Evolutionary conservation across 2,113 vertebrate species (phyloP).

Genomic region (Vombatus ursinus): DNA sequence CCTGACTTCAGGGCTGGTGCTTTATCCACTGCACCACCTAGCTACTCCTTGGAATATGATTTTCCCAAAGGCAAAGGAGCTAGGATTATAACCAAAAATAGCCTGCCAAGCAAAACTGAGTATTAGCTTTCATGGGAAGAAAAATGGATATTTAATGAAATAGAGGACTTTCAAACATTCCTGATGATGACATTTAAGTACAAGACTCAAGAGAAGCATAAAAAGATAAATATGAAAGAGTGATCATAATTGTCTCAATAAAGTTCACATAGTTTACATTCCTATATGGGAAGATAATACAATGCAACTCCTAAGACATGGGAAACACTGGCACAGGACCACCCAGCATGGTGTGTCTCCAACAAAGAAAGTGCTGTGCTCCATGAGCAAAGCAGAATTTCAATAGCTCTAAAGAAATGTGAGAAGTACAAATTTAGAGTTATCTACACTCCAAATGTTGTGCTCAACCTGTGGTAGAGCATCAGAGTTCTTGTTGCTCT

Average conservation of each 20-base stretch:
- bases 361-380: too few species aligned
- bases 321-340: too few species aligned
- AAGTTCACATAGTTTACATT: not conserved
- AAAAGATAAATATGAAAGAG: not conserved
- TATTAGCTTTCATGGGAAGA: not conserved
- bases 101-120: too few species aligned
- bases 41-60: not conserved
- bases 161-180: not conserved
- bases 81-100: not conserved
- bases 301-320: not conserved
- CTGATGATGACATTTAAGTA: not conserved
- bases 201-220: not conserved
- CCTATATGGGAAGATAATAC: not conserved
- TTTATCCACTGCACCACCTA: too few species aligned
- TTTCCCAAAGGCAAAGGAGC: not conserved
- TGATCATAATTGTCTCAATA: not conserved
- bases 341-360: too few species aligned
- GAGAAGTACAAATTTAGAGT: too few species aligned
- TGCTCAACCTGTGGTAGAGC: too few species aligned
- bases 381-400: too few species aligned
- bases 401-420: too few species aligned
- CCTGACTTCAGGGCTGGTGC: too few species aligned
- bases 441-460: too few species aligned
- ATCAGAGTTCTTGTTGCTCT: too few species aligned
- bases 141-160: not conserved